These are phyloP conservation scores for Pleuronectes platessa DNA, from an alignment of 2,113 vertebrate genomes.

Conservation along the genomic window DNA sequence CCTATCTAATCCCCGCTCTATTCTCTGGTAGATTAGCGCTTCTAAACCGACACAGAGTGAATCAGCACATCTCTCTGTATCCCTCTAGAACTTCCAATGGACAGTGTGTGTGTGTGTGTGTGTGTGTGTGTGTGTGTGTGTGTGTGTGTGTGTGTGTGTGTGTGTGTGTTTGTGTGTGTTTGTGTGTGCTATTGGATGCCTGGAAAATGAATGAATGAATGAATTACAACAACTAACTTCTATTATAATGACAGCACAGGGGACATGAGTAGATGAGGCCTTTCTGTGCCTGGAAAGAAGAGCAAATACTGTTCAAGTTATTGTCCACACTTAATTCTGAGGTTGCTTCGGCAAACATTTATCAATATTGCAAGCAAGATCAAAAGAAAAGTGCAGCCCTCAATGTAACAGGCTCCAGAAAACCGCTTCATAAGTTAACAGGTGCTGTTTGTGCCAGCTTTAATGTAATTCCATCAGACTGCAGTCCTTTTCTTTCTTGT, in stretches of 20 bases:
- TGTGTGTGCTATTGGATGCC: conserved; percentile 8
- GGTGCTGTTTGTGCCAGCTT: no score
- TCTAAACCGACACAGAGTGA: conserved; percentile 80
- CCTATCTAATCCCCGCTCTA: conserved; percentile 78
- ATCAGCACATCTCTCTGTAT: conserved; percentile 83
- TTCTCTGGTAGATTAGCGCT: conserved; percentile 80
- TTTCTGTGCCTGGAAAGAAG: neutral
- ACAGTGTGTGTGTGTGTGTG: conserved; percentile 37
- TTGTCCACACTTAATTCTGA: no score
- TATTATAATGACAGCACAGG: neutral
- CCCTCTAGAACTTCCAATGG: conserved; percentile 53
- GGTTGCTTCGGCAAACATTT: no score
- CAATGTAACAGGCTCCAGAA: no score
- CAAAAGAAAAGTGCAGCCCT: no score
- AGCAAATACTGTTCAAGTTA: neutral
- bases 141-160: conserved; percentile 20
- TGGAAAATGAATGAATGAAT: neutral
- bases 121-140: conserved; percentile 21
- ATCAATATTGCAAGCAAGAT: no score
- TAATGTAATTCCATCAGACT: no score
- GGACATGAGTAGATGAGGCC: neutral
- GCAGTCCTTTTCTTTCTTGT: no score
- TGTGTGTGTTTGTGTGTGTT: conserved; percentile 19
- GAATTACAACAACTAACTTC: neutral
- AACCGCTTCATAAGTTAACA: no score